Conservation (phyloP, 2,797 vertebrate genomes). For the Sphenodon punctatus region DNA sequence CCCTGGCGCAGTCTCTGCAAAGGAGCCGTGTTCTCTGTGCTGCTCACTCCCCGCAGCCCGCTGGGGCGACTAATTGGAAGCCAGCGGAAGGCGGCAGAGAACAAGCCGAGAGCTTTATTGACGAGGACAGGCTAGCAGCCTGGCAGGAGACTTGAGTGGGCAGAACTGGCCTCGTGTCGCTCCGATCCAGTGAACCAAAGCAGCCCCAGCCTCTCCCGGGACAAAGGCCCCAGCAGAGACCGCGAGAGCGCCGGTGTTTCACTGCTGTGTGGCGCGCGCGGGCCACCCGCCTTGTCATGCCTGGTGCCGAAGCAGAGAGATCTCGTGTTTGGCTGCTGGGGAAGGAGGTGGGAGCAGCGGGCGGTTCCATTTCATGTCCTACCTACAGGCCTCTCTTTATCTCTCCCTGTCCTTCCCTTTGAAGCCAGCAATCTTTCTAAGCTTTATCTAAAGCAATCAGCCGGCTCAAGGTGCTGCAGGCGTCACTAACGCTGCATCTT, state of each 20-base stretch:
- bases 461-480: conserved; percentile 25
- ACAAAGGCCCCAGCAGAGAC: too few relatives aligned
- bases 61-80: too few relatives aligned
- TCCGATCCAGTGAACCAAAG: neutral
- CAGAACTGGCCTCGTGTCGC: neutral
- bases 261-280: too few relatives aligned
- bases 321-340: neutral
- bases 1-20: too few relatives aligned
- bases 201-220: neutral
- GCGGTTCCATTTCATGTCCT: conserved; percentile 3
- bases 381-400: neutral
- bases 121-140: fast-evolving
- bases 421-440: neutral
- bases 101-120: too few relatives aligned
- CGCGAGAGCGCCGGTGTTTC: too few relatives aligned
- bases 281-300: too few relatives aligned
- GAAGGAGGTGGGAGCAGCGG: neutral
- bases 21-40: neutral
- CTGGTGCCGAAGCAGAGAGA: neutral
- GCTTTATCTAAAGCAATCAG: conserved; percentile 30
- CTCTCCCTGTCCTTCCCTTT: conserved; percentile 6
- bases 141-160: neutral
- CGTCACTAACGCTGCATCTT: conserved; percentile 24
- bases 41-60: too few relatives aligned
- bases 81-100: too few relatives aligned